These are phyloP conservation scores for Exaiptasia diaphana DNA, from an alignment of 64 coral and sea anemone genomes.

Conservation along the genomic window DNA sequence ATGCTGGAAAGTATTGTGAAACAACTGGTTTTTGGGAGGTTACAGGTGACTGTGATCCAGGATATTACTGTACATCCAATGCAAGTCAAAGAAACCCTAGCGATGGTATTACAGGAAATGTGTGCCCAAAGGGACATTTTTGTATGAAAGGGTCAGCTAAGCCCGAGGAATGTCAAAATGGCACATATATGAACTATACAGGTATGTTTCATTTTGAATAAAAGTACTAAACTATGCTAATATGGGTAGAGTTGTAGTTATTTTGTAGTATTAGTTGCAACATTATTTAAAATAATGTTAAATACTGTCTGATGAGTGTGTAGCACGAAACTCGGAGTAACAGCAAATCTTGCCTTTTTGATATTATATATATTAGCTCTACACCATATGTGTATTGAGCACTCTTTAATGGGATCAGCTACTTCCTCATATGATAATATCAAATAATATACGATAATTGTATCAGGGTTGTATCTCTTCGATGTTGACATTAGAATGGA, in stretches of 20 bases:
- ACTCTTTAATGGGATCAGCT: no score
- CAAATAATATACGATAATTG: no score
- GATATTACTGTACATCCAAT: constrained; percentile 70
- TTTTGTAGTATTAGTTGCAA: no score
- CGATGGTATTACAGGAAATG: constrained; percentile 60
- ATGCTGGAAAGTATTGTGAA: constrained; percentile 92
- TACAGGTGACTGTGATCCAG: constrained; percentile 63
- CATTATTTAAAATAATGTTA: no score
- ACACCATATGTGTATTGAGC: no score
- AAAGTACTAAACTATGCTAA: background rate
- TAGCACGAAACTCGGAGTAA: no score
- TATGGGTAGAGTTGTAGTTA: background rate
- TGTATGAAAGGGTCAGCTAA: constrained; percentile 52
- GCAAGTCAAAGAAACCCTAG: constrained; percentile 60
- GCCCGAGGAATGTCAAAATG: constrained; percentile 66
- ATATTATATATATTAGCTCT: no score
- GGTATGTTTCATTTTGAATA: constrained; percentile 1
- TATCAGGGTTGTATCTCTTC: no score
- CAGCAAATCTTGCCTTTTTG: no score
- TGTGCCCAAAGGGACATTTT: constrained; percentile 77
- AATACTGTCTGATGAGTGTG: no score
- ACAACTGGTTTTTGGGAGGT: constrained; percentile 65
- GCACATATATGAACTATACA: constrained; percentile 95
- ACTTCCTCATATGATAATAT: no score
- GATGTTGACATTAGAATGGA: no score